Evolutionary conservation across 1,140 invertebrate genomes (phyloP), one percentile per base, ranked within the genome.

Genomic region (Drosophila biarmipes): DNA sequence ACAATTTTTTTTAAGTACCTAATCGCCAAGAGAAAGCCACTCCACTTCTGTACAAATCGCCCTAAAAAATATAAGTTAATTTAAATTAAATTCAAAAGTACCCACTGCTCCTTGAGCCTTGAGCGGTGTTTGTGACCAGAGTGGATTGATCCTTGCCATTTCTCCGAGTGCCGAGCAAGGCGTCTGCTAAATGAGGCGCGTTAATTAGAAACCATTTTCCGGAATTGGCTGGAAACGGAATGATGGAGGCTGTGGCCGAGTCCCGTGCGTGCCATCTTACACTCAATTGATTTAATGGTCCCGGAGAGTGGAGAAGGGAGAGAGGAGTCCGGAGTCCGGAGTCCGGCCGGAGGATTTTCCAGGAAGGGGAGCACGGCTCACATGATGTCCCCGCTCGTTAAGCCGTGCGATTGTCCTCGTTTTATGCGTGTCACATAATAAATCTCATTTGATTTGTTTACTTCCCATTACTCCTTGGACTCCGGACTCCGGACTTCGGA

Each of bases 371-470:
- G 12, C 52, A 29, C 10, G 31, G 29, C 71, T 48, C 34, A 57
- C 38, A 40, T 52, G 38, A 11, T 42, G 24, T 46, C 49, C 45
- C 27, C 27, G 14, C 56, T 48, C 31, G 64, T 71, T 71, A 69
- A 68, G 52, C 53, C 56, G 14, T 58, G 64, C 62, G 54, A 40
- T 66, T 84, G 75, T 79, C 76, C 85, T 61, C 63, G 56, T 84
- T 87, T 89, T 89, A 89, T 89, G 84, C 85, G 75, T 90, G 84
- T 87, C 84, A 90, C 84, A 87, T 87, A 90, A 90, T 90, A 87
- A 90, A 87, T 87, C 84, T 87, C 89, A 89, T 87, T 87, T 87
- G 84, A 90, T 89, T 87, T 87, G 82, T 87, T 87, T 85, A 78
- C 81, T 80, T 84, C 80, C 75, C 53, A 56, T 57, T 67, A 40